Base-by-base conservation (phyloP, 2,113 vertebrate species). In the Emydura subglobosa region DNA sequence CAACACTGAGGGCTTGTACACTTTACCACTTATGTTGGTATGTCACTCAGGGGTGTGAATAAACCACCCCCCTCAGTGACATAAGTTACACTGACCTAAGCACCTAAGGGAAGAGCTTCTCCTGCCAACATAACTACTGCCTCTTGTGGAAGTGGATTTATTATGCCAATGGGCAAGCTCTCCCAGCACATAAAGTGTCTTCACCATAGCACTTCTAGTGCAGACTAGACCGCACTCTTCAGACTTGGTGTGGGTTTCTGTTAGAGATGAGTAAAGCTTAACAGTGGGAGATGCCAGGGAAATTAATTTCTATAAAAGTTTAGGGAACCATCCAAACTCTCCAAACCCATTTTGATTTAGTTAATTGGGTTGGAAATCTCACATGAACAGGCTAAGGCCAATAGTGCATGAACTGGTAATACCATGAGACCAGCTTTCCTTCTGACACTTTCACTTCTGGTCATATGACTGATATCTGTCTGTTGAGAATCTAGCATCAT, bases 171-270 rank as follows among this genome's bases (percentile, higher is more conserved):
- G 16, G 13, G 14, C 31, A 34, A 68, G 65, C n/a, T 39, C 19
- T n/a, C 34, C 65, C 8, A 4, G 39, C 65, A 5, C n/a, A 22
- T 39, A 72, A 2, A 72, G 65, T 5, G 1, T 72, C 34, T 72
- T 72, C 65, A 72, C 34, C n/a, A 7, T 68, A n/a, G 61, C 7
- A 8, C 34, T 22, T 72, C 9, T 72, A 22, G 8, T 39, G n/a
- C 21, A 21, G 9, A 39, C n/a, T 39, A 72, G 19, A 16, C n/a
- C 17, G 22, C 65, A 22, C 55, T 65, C 89, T 94, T 96, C 89
- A 94, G 89, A 96, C 68, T 65, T 49, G 96, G 93, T 92, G 90
- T 96, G 96, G 90, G 93, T 96, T 96, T 95, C 61, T 86, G 78
- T 51, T 53, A 95, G 79, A 42, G 53, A 94, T 78, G 78, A 89